phyloP scores from a whole-genome alignment of 2,797 vertebrate species.

The Propithecus perrieri region DNA sequence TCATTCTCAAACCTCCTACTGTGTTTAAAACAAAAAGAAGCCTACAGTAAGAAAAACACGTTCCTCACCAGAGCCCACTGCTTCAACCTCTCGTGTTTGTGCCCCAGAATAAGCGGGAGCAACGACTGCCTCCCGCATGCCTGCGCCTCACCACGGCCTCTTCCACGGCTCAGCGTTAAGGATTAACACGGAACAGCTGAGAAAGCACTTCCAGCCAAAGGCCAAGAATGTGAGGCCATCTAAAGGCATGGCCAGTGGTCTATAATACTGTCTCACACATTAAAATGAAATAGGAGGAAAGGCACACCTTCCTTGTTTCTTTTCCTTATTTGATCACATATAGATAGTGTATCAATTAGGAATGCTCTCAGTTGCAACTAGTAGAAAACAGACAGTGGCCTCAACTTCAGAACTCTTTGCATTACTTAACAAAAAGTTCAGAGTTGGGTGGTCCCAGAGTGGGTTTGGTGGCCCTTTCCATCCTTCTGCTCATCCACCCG shows the following conservation, averaged over 20 bases:
- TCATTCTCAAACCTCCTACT: neutral
- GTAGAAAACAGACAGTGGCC: neutral
- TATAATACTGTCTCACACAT: neutral
- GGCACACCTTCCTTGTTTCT: neutral
- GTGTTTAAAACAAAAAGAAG: neutral
- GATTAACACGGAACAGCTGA: neutral
- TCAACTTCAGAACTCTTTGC: neutral
- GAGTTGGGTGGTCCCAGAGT: neutral
- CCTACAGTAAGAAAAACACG: neutral
- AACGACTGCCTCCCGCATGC: neutral
- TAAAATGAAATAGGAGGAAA: neutral
- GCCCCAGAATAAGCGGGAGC: neutral
- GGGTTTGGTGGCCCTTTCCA: neutral
- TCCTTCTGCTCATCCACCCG: neutral
- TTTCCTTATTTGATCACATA: neutral
- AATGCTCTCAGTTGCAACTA: neutral
- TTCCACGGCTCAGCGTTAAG: neutral
- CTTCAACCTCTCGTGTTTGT: neutral
- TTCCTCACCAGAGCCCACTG: neutral
- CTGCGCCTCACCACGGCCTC: neutral
- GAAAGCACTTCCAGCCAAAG: neutral
- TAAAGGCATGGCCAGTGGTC: neutral
- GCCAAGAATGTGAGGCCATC: neutral
- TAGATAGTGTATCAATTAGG: neutral
- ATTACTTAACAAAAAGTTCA: neutral